Base-by-base conservation (phyloP, 2,113 vertebrate species). In the Nymphicus hollandicus region DNA sequence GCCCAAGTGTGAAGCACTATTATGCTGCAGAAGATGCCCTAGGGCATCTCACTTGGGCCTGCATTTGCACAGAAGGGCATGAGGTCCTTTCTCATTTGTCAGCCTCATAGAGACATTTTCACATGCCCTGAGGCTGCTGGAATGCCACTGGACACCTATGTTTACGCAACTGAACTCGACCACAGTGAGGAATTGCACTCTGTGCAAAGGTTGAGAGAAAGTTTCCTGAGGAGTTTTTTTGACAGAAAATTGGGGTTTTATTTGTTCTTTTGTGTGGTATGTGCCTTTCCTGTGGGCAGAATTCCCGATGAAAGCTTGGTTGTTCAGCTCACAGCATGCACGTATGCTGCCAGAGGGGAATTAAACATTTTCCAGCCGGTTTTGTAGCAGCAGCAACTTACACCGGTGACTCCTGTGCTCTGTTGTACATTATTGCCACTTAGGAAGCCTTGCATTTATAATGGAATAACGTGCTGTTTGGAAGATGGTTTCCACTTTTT, bases 61-160 rank as follows among this genome's bases (percentile, higher is more conserved):
- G 50, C 7, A 1, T 64, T 93, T 80, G 16, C 79, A 91, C 63
- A 82, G 35, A 52, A 77, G 76, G 76, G 58, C 49, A 49, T 0
- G 0, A 89, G 43, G 39, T 93, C 55, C 73, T 55, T 37, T 43
- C 60, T 89, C n/a, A 22, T 78, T 96, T 91, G 58, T 88, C 91
- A 89, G 13, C 27, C 33, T 86, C 29, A 1, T 14, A 29, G 53
- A 76, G 58, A 56, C 27, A 9, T 68, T 66, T 50, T 49, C 70
- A 46, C 27, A 2, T 63, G 43, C 41, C 37, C 53, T 0, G 1
- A 39, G 41, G 80, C 63, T 49, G 27, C 68, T 11, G 1, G 76
- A 92, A 52, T 69, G 71, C 44, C n/a, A 12, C 72, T 37, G 69
- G 69, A 46, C 64, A n/a, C 23, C n/a, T 22, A 10, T 72, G 37